phyloP scores from a whole-genome alignment of 2,113 vertebrate genomes.

The Zosterops pallidus region DNA sequence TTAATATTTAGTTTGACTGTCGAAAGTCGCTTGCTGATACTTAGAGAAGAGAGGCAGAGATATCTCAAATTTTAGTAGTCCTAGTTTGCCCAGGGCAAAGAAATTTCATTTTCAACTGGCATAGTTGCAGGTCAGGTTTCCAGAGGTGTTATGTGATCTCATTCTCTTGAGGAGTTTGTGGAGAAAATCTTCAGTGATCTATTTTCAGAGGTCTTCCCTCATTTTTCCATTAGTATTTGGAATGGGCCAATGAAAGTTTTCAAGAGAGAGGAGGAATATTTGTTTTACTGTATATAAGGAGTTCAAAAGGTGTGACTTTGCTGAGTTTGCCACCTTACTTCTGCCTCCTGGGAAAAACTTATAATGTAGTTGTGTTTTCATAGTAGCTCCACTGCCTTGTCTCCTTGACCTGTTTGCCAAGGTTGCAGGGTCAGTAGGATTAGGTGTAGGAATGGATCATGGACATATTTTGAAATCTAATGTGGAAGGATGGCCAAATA shows the following conservation, averaged over 20 bases:
- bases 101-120: neutral
- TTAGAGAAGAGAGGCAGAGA: neutral
- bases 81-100: neutral
- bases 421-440: neutral
- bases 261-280: neutral
- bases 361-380: neutral
- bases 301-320: neutral
- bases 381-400: neutral
- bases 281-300: neutral
- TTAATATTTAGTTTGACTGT: neutral
- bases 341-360: neutral
- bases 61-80: neutral
- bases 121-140: neutral
- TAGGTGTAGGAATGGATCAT: neutral
- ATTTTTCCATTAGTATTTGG: neutral
- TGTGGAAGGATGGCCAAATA: neutral
- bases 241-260: neutral
- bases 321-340: neutral
- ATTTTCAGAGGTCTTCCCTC: neutral
- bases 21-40: neutral
- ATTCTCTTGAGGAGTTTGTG: neutral
- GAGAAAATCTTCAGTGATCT: neutral
- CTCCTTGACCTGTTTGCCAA: neutral
- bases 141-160: neutral
- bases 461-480: neutral